phyloP scores from a whole-genome alignment of 2,797 vertebrate species.

The Sebastiscus tertius region DNA sequence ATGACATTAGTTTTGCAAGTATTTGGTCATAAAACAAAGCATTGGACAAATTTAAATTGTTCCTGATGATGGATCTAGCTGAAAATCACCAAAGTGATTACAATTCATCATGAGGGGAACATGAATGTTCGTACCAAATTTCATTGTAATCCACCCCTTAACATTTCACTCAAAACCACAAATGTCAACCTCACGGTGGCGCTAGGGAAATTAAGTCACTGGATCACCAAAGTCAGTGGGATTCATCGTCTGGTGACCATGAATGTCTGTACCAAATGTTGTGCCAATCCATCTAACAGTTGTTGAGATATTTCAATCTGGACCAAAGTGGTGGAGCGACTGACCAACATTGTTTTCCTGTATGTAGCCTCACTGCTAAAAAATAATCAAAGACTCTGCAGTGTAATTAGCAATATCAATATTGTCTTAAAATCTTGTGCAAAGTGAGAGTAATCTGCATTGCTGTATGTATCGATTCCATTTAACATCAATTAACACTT shows the following conservation, averaged over 20 bases:
- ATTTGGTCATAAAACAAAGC: background rate
- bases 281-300: background rate
- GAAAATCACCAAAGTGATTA: background rate
- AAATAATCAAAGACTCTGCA: background rate
- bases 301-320: background rate
- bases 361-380: background rate
- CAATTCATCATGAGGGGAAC: background rate
- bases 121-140: background rate
- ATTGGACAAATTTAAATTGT: background rate
- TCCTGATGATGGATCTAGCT: background rate
- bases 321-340: background rate
- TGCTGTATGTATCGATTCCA: constrained; percentile 26
- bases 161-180: background rate
- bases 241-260: background rate
- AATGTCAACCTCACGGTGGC: background rate
- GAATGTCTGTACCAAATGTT: background rate
- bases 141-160: background rate
- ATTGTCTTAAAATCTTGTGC: background rate
- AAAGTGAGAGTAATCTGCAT: constrained; percentile 26
- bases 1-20: background rate
- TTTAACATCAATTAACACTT: constrained; percentile 59
- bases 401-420: constrained; percentile 27
- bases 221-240: background rate
- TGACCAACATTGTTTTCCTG: too few relatives aligned
- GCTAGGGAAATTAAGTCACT: accelerated